Conservation (phyloP, 2,888 invertebrate genomes). For the Agrilus cyanescens region DNA sequence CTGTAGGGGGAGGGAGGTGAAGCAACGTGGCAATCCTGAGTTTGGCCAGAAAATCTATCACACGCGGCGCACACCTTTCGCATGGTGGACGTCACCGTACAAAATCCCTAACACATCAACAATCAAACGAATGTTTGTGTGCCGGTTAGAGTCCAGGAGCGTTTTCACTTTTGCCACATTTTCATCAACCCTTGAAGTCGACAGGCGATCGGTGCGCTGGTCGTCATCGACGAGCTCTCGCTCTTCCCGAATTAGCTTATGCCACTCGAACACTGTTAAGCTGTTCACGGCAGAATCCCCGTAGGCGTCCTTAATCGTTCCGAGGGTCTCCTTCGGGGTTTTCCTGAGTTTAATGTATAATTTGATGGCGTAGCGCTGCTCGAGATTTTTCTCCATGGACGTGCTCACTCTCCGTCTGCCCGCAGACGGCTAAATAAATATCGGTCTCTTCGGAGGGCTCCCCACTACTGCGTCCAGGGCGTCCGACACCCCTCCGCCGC, state of each 20-base stretch:
- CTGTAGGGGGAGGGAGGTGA: too few species aligned
- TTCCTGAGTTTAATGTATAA: constrained; percentile 6
- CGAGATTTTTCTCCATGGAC: background rate
- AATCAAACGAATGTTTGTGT: constrained; percentile 7
- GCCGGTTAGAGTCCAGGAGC: constrained; percentile 12
- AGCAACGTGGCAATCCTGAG: too few species aligned
- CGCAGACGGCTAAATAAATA: too few species aligned
- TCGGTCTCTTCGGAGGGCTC: too few species aligned
- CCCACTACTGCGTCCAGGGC: too few species aligned
- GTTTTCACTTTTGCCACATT: constrained; percentile 12
- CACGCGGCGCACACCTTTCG: constrained; percentile 8
- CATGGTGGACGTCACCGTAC: constrained; percentile 7
- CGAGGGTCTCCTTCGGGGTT: constrained; percentile 2
- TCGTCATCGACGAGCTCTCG: constrained; percentile 10
- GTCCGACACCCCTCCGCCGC: too few species aligned
- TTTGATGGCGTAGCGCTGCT: constrained; percentile 5
- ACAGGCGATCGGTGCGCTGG: constrained; percentile 10
- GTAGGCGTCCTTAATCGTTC: constrained; percentile 5
- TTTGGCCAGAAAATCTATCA: too few species aligned
- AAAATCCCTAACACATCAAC: constrained; percentile 7
- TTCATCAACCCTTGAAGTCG: constrained; percentile 11
- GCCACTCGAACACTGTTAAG: constrained; percentile 9
- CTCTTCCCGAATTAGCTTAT: constrained; percentile 10
- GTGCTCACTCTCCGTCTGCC: too few species aligned
- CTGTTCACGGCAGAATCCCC: constrained; percentile 7